A percentile compares a stretch with the other conserved stretches of the same genome.
Evolutionary conservation across 2,888 invertebrate genomes (phyloP).

Genomic region (Ornithoptera alexandrae): DNA sequence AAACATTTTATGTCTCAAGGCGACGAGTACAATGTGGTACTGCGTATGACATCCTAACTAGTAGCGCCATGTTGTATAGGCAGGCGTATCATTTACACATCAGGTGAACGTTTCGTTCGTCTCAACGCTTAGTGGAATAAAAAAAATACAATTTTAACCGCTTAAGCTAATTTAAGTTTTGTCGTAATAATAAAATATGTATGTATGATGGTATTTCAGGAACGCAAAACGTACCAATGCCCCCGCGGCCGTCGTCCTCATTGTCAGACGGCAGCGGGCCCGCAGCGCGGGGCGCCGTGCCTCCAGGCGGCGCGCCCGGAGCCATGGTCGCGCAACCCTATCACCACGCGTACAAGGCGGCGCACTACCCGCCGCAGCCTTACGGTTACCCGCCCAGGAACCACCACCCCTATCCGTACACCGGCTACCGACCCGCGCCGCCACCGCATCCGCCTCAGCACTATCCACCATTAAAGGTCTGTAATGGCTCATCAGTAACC

Average conservation of each 20-base stretch:
- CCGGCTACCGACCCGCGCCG: slow-evolving; percentile 64
- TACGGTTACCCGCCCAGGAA: slow-evolving; percentile 72
- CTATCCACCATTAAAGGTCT: slow-evolving; percentile 69
- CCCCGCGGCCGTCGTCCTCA: slow-evolving; percentile 94
- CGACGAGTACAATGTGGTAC: too few relatives aligned
- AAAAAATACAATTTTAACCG: too few relatives aligned
- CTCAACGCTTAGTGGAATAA: too few relatives aligned
- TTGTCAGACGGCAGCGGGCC: slow-evolving; percentile 79
- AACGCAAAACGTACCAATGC: slow-evolving; percentile 97
- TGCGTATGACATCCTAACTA: too few relatives aligned
- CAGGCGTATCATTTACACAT: too few relatives aligned
- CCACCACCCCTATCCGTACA: slow-evolving; percentile 75
- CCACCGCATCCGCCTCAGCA: slow-evolving; percentile 71
- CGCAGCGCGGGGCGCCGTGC: slow-evolving; percentile 54
- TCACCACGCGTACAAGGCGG: slow-evolving; percentile 65
- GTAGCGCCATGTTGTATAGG: too few relatives aligned
- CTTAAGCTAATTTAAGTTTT: too few relatives aligned
- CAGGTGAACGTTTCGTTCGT: too few relatives aligned
- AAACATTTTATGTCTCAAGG: too few relatives aligned
- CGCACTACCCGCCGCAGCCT: slow-evolving; percentile 74
- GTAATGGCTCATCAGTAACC: slow-evolving; percentile 9
- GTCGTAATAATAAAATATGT: slow-evolving; percentile 2
- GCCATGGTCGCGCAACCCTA: slow-evolving; percentile 70
- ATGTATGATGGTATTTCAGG: slow-evolving; percentile 71
- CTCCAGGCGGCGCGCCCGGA: slow-evolving; percentile 57